Percentiles rank a stretch among this genome's conserved stretches.
These are phyloP conservation scores for Bedellia somnulentella DNA, from an alignment of 2,888 invertebrate genomes.

Conservation along the genomic window DNA sequence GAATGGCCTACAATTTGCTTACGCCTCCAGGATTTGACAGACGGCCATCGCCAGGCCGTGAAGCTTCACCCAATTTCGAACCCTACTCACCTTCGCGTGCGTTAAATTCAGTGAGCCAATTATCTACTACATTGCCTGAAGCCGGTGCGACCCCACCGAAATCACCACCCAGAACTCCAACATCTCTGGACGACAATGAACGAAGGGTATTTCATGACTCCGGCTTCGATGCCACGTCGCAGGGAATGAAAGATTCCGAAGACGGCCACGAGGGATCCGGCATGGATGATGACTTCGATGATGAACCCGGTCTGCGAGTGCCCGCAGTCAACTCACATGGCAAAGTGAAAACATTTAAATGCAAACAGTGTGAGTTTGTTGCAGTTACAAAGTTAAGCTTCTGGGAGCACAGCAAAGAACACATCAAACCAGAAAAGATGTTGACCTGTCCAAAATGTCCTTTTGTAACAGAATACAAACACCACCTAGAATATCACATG, in stretches of 20 bases:
- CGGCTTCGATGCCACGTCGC: slow-evolving; percentile 41
- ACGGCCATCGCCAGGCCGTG: slow-evolving; percentile 27
- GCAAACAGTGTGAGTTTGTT: slow-evolving; percentile 88
- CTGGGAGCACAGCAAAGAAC: slow-evolving; percentile 89
- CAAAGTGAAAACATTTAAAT: slow-evolving; percentile 86
- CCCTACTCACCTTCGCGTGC: slow-evolving; percentile 27
- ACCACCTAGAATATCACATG: slow-evolving; percentile 96
- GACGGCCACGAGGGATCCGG: slow-evolving; percentile 54
- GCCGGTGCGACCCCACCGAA: slow-evolving; percentile 46
- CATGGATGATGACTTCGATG: slow-evolving; percentile 49
- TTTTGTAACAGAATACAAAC: slow-evolving; percentile 98
- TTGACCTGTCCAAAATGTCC: slow-evolving; percentile 90
- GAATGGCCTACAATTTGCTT: slow-evolving; percentile 60
- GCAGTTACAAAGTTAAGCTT: slow-evolving; percentile 87
- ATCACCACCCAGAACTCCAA: slow-evolving; percentile 37
- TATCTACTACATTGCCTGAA: slow-evolving; percentile 35
- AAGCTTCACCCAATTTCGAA: slow-evolving; percentile 32
- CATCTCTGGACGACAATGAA: slow-evolving; percentile 27
- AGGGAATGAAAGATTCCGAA: slow-evolving; percentile 27
- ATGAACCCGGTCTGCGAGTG: slow-evolving; percentile 61
- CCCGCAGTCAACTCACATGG: slow-evolving; percentile 76
- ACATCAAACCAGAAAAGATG: slow-evolving; percentile 92
- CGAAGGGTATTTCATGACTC: slow-evolving; percentile 44
- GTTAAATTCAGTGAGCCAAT: slow-evolving; percentile 28
- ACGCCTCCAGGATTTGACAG: slow-evolving; percentile 63